phyloP scores from a whole-genome alignment of 2,113 vertebrate genomes.

The Bos indicus region DNA sequence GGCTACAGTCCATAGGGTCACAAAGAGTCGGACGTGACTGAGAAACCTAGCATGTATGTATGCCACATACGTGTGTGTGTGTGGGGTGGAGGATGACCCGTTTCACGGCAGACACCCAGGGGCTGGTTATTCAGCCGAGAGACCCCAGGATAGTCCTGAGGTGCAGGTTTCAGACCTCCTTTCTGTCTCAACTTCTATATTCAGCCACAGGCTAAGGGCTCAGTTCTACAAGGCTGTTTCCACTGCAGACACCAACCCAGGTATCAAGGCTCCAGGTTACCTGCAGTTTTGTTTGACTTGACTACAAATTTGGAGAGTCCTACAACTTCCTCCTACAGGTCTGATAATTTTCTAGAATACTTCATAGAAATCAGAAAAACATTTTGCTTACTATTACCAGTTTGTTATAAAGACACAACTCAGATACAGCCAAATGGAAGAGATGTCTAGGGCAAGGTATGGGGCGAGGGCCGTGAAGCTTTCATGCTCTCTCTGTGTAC shows the following conservation, averaged over 20 bases:
- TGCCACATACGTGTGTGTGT: no score
- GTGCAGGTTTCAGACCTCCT: no score
- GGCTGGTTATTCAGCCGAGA: no score
- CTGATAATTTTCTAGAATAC: background rate
- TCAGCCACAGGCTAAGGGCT: background rate
- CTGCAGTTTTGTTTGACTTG: background rate
- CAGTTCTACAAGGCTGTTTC: background rate
- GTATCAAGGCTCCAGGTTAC: background rate
- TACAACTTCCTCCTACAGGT: background rate
- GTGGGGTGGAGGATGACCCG: no score
- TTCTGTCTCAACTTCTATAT: no score
- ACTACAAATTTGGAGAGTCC: background rate
- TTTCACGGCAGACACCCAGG: no score
- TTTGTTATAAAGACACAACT: background rate
- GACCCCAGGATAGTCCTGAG: no score
- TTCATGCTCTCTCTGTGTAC: accelerated
- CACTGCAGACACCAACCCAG: background rate
- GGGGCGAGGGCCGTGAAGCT: background rate
- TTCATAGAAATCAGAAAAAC: background rate
- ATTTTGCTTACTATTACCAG: background rate
- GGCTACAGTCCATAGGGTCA: background rate
- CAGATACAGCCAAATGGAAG: background rate
- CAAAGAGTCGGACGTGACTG: background rate
- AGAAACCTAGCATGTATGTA: background rate
- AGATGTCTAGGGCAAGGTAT: background rate